Evolutionary conservation across 2,797 vertebrate species (phyloP).

Genomic region (Linurgus olivaceus): DNA sequence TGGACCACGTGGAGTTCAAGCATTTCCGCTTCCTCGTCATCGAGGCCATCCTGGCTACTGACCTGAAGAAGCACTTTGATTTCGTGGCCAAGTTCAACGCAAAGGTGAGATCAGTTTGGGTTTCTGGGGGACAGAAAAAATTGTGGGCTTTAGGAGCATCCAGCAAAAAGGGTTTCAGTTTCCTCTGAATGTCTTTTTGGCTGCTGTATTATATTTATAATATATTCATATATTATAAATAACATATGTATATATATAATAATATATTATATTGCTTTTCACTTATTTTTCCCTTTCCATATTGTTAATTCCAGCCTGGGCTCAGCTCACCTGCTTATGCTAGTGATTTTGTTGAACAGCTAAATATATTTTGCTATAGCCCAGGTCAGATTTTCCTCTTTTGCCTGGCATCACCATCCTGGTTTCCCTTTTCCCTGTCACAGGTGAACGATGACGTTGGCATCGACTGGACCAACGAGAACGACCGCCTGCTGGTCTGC

Average conservation of each 20-base stretch:
- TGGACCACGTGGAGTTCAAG: constrained; percentile 96
- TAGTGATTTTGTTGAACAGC: not conserved
- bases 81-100: constrained; percentile 96
- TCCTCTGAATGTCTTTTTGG: not conserved
- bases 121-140: not conserved
- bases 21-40: constrained; percentile 98
- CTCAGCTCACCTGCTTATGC: not conserved
- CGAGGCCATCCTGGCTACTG: constrained; percentile 96
- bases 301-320: not conserved
- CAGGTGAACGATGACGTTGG: constrained; percentile 94
- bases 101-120: constrained; percentile 79
- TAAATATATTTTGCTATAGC: not conserved
- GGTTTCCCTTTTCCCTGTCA: not conserved
- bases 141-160: not conserved
- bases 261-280: not conserved
- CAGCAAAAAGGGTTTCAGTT: not conserved
- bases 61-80: constrained; percentile 98
- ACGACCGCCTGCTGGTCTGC: constrained; percentile 93
- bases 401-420: not conserved
- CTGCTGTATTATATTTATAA: not conserved
- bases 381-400: not conserved
- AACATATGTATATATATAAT: no score
- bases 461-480: constrained; percentile 99
- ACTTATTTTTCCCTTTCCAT: not conserved
- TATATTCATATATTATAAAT: no score